Base-by-base conservation (phyloP, 64 coral and sea anemone species). In the Porites lutea region DNA sequence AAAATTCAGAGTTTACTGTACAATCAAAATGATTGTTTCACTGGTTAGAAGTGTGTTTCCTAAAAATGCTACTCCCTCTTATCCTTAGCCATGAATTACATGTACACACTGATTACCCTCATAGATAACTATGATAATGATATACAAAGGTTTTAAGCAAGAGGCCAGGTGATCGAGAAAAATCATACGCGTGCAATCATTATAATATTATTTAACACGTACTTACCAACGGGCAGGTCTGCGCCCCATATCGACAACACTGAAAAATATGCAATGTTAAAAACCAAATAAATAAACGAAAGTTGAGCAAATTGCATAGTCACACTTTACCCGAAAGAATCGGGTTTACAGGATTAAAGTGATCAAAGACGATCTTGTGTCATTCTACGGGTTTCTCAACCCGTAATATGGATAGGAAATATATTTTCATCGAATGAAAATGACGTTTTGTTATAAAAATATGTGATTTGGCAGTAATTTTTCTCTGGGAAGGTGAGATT, bases 141-240 rank as follows among this genome's bases (percentile, higher is more conserved):
- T 37, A 37, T 37, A 37, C 27, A 37, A 37, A 37, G 27, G 27
- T 37, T 37, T 37, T 37, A 37, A 37, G 27, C 27, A 37, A 37
- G 27, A 37, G 27, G 27, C 27, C 27, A 37, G 27, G 27, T 37
- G 27, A 37, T 37, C 27, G 27, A 37, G 27, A 37, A 37, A 37
- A 37, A 37, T 37, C 1, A 37, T 37, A 37, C 27, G 27, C 27
- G 27, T 37, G 20, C 9, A 73, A 73, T 1, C 20, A 73, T 27
- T 2, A 9, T 73, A 14, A 27, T 27, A 46, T 73, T 9, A 73
- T 8, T 46, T 27, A 59, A 21, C 8, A 71, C 11, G 3, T 20
- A 94, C 95, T 90, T 91, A 97, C 95, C 95, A 97, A 93, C 95
- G 95, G 92, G 95, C 95, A 22, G 95, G 95, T 94, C 95, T 78